These are phyloP conservation scores for Trachymyrmex cornetzi DNA, from an alignment of 1,140 invertebrate genomes.

Conservation along the genomic window DNA sequence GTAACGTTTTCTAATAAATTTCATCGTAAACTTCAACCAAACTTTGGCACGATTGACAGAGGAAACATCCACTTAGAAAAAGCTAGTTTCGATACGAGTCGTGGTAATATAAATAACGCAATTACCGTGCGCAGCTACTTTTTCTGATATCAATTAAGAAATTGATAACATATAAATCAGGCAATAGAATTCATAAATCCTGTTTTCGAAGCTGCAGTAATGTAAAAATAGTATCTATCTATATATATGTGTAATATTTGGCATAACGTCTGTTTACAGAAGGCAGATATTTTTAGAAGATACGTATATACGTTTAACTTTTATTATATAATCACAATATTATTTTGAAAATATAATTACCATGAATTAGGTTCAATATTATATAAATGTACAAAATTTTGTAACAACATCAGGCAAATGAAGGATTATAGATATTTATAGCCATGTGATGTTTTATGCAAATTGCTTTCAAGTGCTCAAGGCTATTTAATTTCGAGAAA, in stretches of 20 bases:
- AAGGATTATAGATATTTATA: background rate
- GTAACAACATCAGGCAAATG: background rate
- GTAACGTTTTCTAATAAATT: slow-evolving; percentile 74
- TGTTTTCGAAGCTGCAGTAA: background rate
- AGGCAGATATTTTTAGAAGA: background rate
- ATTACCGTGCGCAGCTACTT: background rate
- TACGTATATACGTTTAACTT: background rate
- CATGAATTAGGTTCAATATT: background rate
- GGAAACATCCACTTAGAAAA: slow-evolving; percentile 54
- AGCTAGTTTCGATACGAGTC: slow-evolving; percentile 62
- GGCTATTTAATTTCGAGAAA: background rate
- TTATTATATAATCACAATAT: background rate
- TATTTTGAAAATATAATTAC: background rate
- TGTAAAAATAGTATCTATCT: background rate
- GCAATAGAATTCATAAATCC: background rate
- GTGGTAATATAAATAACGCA: slow-evolving; percentile 68
- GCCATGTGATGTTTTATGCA: background rate
- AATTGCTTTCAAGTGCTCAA: background rate
- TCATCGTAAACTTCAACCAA: slow-evolving; percentile 59
- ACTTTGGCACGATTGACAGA: slow-evolving; percentile 31
- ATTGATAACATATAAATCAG: background rate
- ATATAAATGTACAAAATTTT: background rate
- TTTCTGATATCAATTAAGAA: background rate
- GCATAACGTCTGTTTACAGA: background rate
- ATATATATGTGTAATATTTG: background rate